Evolutionary conservation across 1,140 invertebrate genomes (phyloP).

Genomic region (Drosophila navojoa): DNA sequence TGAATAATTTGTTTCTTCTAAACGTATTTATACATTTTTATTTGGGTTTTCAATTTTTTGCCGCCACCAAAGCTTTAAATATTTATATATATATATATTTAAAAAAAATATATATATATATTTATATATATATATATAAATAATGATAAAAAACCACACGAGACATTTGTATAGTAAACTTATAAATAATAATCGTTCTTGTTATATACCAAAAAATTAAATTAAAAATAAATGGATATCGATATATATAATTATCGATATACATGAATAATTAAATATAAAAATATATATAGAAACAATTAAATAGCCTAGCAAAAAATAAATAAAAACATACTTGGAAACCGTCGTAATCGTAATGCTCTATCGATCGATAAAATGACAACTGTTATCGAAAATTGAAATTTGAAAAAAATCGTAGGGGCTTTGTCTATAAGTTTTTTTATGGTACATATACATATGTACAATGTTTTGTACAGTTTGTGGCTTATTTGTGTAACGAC

Average conservation of each 20-base stretch:
- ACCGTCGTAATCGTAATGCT: slow-evolving; percentile 65
- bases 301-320: slow-evolving; percentile 57
- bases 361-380: slow-evolving; percentile 23
- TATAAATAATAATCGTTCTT: slow-evolving; percentile 63
- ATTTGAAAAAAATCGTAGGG: slow-evolving; percentile 12
- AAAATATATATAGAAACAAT: slow-evolving; percentile 36
- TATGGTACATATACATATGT: slow-evolving; percentile 56
- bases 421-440: slow-evolving; percentile 74
- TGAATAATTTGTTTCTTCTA: slow-evolving; percentile 23
- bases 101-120: slow-evolving; percentile 29
- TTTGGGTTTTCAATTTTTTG: slow-evolving; percentile 50
- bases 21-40: slow-evolving; percentile 10
- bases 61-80: slow-evolving; percentile 81
- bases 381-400: slow-evolving; percentile 8
- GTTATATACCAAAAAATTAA: slow-evolving; percentile 67
- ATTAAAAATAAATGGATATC: slow-evolving; percentile 18
- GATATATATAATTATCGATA: slow-evolving; percentile 12
- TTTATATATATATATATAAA: slow-evolving; percentile 8
- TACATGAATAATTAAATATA: slow-evolving; percentile 51
- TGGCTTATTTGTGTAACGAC: slow-evolving; percentile 79
- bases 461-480: slow-evolving; percentile 66
- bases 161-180: slow-evolving; percentile 79
- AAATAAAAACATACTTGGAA: slow-evolving; percentile 55
- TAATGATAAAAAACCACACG: slow-evolving; percentile 29
- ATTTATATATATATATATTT: slow-evolving; percentile 76